Evolutionary conservation across 2,797 vertebrate species (phyloP), one percentile per base, ranked within the genome.

Genomic region (Smutsia gigantea): DNA sequence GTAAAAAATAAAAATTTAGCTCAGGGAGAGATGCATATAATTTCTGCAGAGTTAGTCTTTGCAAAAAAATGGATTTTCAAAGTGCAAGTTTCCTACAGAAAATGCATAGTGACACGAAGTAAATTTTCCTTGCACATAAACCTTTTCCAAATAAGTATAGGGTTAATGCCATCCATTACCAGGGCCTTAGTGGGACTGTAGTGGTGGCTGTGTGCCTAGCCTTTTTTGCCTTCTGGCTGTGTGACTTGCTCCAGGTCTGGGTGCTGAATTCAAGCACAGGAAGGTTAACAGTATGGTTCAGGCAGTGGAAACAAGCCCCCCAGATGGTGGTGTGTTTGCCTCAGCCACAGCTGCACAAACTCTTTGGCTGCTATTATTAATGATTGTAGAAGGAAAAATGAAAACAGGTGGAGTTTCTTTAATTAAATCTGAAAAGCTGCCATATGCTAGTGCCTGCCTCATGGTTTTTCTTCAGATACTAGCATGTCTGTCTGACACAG

Each of bases 41-140:
- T 84, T 75, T 49, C 68, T 81, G 25, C 42, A 53, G 13, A 74
- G 11, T 86, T 96, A 91, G 53, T 63, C n/a, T 94, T 86, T 37
- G 25, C 57, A n/a, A 69, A 89, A 72, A 59, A 83, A 11, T 10
- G 10, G 23, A 53, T 64, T 29, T 66, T 68, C 57, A n/a, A 21
- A 29, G 2, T 95, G 1, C 23, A 25, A 9, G 17, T 72, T 69
- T 94, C 75, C 46, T 66, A 37, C 7, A 21, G 46, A 93, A 95
- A 86, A 78, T 27, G 4, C 4, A 1, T 63, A 42, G 25, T 53
- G 64, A 42, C 51, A 79, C 34, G 12, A 72, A 84, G 46, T 69
- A 49, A 74, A 83, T 91, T 75, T 82, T 63, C 64, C 34, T 74
- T 88, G 21, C 42, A 55, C 29, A 2, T 57, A 55, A 90, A 51